These are phyloP conservation scores for Taenioides sp. DNA, from an alignment of 2,797 vertebrate genomes.

Conservation along the genomic window DNA sequence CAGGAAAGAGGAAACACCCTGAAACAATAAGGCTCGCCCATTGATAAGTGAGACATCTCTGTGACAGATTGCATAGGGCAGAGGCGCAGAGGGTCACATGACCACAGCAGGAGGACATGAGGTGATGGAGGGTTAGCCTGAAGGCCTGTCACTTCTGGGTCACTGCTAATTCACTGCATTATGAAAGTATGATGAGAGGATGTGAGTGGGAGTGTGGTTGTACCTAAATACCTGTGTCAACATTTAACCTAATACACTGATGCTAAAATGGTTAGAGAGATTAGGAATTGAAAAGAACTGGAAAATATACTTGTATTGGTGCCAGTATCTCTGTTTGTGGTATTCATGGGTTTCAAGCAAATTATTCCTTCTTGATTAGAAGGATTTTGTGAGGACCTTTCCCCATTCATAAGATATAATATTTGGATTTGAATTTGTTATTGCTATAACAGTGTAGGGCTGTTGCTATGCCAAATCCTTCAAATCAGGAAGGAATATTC, in stretches of 20 bases:
- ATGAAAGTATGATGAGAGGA: constrained; percentile 21
- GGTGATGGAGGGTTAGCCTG: constrained; percentile 38
- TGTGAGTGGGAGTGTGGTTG: constrained; percentile 24
- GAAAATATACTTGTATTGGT: background rate
- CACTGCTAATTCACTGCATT: constrained; percentile 41
- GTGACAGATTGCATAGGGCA: constrained; percentile 56
- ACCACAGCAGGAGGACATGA: constrained; percentile 22
- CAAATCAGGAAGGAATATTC: too few species aligned
- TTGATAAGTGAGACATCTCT: constrained; percentile 73
- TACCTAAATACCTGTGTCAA: background rate
- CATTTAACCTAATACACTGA: background rate
- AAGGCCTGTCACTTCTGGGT: constrained; percentile 53
- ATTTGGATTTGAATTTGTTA: too few species aligned
- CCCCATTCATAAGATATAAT: too few species aligned
- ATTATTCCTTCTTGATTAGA: too few species aligned
- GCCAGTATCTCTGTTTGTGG: background rate
- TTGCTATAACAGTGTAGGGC: too few species aligned
- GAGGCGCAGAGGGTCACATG: constrained; percentile 21
- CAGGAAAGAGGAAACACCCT: constrained; percentile 80
- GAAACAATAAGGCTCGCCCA: constrained; percentile 73
- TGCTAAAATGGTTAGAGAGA: background rate
- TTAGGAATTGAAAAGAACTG: background rate
- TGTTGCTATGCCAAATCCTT: too few species aligned
- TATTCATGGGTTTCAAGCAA: background rate
- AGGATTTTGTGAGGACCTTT: too few species aligned